These are phyloP conservation scores for Heliconius eleuchia DNA, from an alignment of 1,140 invertebrate genomes.

Conservation along the genomic window DNA sequence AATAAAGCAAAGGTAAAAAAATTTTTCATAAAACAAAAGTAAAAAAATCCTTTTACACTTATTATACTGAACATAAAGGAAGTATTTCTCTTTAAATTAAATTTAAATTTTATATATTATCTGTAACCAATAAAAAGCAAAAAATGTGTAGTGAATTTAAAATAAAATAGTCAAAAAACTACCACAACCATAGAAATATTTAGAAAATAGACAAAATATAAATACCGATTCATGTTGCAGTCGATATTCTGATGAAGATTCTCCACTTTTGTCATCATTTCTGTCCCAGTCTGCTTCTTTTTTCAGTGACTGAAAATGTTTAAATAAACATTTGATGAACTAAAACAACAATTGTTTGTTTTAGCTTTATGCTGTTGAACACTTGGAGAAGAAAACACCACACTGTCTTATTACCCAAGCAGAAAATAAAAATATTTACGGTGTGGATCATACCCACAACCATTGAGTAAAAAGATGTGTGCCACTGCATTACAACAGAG, in stretches of 20 bases:
- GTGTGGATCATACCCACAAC: no score
- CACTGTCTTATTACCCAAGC: no score
- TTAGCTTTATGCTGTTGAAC: no score
- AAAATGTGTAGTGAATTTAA: conserved; percentile 18
- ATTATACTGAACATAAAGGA: background rate
- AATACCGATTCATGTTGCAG: conserved; percentile 90
- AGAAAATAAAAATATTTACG: no score
- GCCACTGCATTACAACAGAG: no score
- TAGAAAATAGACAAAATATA: conserved; percentile 48
- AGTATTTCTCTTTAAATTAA: background rate
- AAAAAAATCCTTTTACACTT: background rate
- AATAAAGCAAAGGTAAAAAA: conserved; percentile 15
- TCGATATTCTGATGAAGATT: conserved; percentile 89
- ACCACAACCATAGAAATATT: conserved; percentile 44
- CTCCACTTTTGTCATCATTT: conserved; percentile 88
- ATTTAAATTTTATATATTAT: background rate
- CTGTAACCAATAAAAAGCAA: background rate
- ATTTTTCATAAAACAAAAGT: conserved; percentile 4
- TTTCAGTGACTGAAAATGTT: conserved; percentile 88
- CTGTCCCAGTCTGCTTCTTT: conserved; percentile 93
- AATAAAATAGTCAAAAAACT: conserved; percentile 41
- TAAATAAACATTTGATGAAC: conserved; percentile 8
- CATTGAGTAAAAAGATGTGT: no score
- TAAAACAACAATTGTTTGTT: no score
- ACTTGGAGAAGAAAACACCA: no score